Base-by-base conservation (phyloP, 1,140 invertebrate species). In the Xylocopa sonorina region DNA sequence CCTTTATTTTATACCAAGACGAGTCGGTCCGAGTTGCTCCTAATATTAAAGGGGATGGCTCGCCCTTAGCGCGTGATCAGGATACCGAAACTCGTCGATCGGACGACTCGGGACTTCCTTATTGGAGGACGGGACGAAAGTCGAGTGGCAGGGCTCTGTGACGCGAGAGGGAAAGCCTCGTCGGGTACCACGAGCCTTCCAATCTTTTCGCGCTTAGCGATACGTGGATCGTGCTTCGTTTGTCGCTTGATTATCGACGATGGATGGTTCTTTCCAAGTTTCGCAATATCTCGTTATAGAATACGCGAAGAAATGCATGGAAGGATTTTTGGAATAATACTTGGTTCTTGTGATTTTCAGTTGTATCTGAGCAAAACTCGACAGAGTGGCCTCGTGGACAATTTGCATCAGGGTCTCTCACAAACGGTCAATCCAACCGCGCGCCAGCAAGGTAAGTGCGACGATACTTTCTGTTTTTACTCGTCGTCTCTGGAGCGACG, bases 21-120 rank as follows among this genome's bases (percentile, higher is more conserved):
- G 84, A 89, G 80, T 83, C 86, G 66, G 86, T 88, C 86, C 89
- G 84, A 88, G 84, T 88, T 80, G 86, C 83, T 89, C 87, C 87
- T 84, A 89, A 88, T 91, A 92, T 93, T 93, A 93, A 92, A 93
- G 92, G 89, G 89, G 91, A 93, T 92, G 87, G 86, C 60, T 87
- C 86, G 73, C 82, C 89, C 87, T 91, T 88, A 71, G 89, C 86
- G 89, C 91, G 91, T 92, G 92, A 93, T 93, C 89, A 87, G 91
- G 89, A 90, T 93, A 89, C 89, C 84, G 85, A 92, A 88, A 90
- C 84, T 85, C 84, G 80, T 29, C 83, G 83, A 88, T 90, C 88
- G 87, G 80, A 88, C 88, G 86, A 86, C 79, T 89, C 85, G 84
- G 67, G 87, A 89, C 86, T 89, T 83, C 83, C 87, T 91, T 90